Conservation (phyloP, 2,113 vertebrate genomes). For the Mirza zaza region DNA sequence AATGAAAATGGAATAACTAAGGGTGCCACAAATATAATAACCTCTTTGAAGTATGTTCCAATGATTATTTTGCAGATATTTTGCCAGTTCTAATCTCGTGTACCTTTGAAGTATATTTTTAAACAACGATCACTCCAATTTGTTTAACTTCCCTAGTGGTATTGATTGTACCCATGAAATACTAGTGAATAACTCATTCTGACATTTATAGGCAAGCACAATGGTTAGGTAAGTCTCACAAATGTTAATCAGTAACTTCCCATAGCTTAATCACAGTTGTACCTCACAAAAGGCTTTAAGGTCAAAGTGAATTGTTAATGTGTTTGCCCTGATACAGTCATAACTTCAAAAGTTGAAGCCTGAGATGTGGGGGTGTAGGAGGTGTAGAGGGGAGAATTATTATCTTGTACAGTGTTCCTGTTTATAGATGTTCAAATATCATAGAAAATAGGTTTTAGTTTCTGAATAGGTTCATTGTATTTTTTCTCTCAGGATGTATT, state of each 20-base stretch:
- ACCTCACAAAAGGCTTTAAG: background rate
- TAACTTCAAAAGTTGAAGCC: background rate
- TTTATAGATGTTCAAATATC: background rate
- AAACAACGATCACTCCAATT: background rate
- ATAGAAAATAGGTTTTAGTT: background rate
- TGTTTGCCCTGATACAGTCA: background rate
- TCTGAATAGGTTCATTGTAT: background rate
- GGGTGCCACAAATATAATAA: background rate
- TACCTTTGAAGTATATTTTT: background rate
- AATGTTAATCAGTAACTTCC: background rate
- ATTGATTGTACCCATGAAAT: background rate
- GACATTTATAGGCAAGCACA: background rate
- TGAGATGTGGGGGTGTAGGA: background rate
- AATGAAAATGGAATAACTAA: background rate
- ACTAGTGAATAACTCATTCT: constrained; percentile 36
- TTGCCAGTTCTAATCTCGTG: background rate
- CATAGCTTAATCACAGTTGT: background rate
- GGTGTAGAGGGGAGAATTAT: background rate
- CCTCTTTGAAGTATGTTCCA: background rate
- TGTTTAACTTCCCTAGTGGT: background rate
- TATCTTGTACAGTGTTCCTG: background rate
- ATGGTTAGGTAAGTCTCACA: background rate
- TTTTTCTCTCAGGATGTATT: background rate
- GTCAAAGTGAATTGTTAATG: background rate
- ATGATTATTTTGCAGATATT: background rate